Conservation (phyloP, 2,113 vertebrate genomes). For the Hemicordylus capensis region DNA sequence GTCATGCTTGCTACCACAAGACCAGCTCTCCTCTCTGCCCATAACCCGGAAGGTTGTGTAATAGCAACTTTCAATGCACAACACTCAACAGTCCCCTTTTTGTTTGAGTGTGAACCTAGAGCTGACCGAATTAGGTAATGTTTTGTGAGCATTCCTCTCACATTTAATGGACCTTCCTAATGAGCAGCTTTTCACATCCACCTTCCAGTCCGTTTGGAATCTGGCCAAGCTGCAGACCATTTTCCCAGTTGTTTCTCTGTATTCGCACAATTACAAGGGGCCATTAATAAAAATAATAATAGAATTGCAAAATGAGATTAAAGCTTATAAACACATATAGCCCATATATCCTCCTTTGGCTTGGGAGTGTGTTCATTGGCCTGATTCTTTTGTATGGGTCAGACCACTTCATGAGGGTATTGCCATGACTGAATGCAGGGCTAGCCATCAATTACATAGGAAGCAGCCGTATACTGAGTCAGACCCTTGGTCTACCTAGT, state of each 20-base stretch:
- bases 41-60: too few relatives aligned
- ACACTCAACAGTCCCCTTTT: background rate
- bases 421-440: slow-evolving; percentile 7
- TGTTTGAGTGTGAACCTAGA: background rate
- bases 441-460: slow-evolving; percentile 32
- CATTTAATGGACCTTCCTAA: background rate
- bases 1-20: too few relatives aligned
- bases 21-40: too few relatives aligned
- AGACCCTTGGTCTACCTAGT: too few relatives aligned
- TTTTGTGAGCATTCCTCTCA: accelerated
- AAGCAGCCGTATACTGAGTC: too few relatives aligned
- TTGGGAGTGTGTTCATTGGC: background rate
- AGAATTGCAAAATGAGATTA: background rate
- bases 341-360: slow-evolving; percentile 45
- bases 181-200: background rate
- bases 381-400: background rate
- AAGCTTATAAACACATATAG: slow-evolving; percentile 41
- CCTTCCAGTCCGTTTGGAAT: background rate
- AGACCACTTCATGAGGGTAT: background rate
- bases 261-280: background rate
- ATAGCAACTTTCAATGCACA: background rate
- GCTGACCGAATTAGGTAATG: background rate
- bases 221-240: background rate
- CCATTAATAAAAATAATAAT: slow-evolving; percentile 1
- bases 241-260: background rate